Evolutionary conservation across 2,113 vertebrate species (phyloP).

Genomic region (Hemiscyllium ocellatum): DNA sequence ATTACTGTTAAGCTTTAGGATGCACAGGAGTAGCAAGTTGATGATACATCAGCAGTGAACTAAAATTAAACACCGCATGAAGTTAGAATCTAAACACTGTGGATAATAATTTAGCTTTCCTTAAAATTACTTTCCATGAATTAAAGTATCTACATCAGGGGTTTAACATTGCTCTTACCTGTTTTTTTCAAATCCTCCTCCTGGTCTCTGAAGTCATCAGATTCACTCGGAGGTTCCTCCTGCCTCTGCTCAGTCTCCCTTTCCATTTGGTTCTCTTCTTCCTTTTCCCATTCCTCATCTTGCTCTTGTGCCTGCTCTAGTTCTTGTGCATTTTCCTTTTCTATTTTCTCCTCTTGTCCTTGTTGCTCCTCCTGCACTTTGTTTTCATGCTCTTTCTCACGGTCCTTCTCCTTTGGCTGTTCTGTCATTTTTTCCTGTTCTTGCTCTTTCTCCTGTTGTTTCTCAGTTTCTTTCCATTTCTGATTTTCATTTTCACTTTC

Average conservation of each 20-base stretch:
- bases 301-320: not conserved
- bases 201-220: constrained; percentile 42
- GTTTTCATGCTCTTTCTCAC: not conserved
- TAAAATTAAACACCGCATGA: not conserved
- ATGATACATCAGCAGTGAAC: not conserved
- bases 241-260: not conserved
- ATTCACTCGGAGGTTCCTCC: not conserved
- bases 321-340: no score
- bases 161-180: constrained; percentile 52
- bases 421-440: not conserved
- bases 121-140: not conserved
- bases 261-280: constrained; percentile 44
- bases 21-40: not conserved
- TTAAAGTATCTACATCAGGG: constrained; percentile 51
- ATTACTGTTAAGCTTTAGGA: not conserved
- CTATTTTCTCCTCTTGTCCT: not conserved
- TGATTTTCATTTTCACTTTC: not conserved
- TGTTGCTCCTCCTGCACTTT: not conserved
- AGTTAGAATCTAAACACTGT: not conserved
- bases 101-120: not conserved
- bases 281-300: constrained; percentile 47
- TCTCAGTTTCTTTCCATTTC: constrained; percentile 52
- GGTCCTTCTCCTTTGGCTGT: not conserved
- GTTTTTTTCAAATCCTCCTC: constrained; percentile 39
- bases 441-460: constrained; percentile 37